Percentiles rank a stretch among this genome's conserved stretches.
These are phyloP conservation scores for Matsumyia berberina DNA, from an alignment of 2,888 invertebrate genomes.

Conservation along the genomic window DNA sequence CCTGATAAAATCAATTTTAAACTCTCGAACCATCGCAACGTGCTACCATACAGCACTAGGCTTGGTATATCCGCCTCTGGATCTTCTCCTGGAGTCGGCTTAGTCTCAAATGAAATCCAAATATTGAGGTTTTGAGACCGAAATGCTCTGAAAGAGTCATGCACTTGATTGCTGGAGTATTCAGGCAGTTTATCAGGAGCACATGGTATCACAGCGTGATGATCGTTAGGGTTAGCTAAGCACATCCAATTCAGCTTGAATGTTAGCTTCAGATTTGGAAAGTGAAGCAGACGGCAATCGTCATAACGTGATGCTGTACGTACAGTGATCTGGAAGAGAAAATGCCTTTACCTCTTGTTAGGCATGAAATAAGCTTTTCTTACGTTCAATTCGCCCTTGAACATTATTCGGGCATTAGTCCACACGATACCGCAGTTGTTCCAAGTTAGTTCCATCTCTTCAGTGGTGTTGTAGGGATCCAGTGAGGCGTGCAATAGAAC, in stretches of 20 bases:
- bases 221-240: constrained; percentile 96
- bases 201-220: constrained; percentile 97
- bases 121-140: constrained; percentile 94
- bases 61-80: constrained; percentile 88
- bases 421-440: constrained; percentile 96
- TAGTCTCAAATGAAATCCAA: constrained; percentile 91
- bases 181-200: constrained; percentile 98
- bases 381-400: constrained; percentile 97
- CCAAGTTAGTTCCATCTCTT: constrained; percentile 99
- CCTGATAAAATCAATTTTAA: constrained; percentile 96
- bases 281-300: constrained; percentile 96
- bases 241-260: constrained; percentile 96
- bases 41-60: constrained; percentile 95
- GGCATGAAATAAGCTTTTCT: constrained; percentile 32
- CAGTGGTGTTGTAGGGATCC: constrained; percentile 99
- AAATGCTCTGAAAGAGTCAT: constrained; percentile 98
- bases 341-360: background rate
- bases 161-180: constrained; percentile 97
- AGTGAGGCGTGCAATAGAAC: constrained; percentile 97
- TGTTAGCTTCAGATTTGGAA: constrained; percentile 94
- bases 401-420: constrained; percentile 96
- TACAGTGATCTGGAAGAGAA: constrained; percentile 87
- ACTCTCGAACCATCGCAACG: constrained; percentile 97
- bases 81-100: constrained; percentile 85
- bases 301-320: constrained; percentile 99